These are phyloP conservation scores for Hippoglossus stenolepis DNA, from an alignment of 2,113 vertebrate genomes.

Conservation along the genomic window DNA sequence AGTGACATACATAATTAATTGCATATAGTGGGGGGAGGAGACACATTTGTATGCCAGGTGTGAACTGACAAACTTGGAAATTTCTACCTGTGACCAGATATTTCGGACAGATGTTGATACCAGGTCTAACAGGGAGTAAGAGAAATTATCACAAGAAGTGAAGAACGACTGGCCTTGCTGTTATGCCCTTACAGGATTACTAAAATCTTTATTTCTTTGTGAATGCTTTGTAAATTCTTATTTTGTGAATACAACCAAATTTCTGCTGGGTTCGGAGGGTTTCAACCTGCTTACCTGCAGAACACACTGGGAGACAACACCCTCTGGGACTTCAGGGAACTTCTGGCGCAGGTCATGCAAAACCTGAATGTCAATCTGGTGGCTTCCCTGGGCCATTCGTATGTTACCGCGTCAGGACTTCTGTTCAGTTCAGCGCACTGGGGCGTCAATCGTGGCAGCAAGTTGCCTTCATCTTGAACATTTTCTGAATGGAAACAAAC, in stretches of 20 bases:
- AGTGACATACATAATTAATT: too few relatives aligned
- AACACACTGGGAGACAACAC: slow-evolving; percentile 98
- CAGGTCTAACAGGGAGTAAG: too few relatives aligned
- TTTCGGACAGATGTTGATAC: too few relatives aligned
- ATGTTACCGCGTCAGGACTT: slow-evolving; percentile 90
- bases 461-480: slow-evolving; percentile 90
- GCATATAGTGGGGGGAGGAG: too few relatives aligned
- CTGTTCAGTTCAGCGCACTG: slow-evolving; percentile 84
- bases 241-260: background rate
- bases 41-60: too few relatives aligned
- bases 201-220: too few relatives aligned
- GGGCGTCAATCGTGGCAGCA: slow-evolving; percentile 85
- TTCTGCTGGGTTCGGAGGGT: background rate
- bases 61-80: too few relatives aligned
- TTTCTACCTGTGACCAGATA: too few relatives aligned
- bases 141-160: too few relatives aligned
- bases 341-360: slow-evolving; percentile 99
- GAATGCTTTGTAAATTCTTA: background rate
- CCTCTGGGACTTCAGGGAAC: slow-evolving; percentile 98
- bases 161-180: too few relatives aligned
- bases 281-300: slow-evolving; percentile 87
- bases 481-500: slow-evolving; percentile 84
- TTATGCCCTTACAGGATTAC: too few relatives aligned
- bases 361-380: slow-evolving; percentile 99
- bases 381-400: slow-evolving; percentile 99